Base-by-base conservation (phyloP, 2,113 vertebrate genomes). In the Nymphicus hollandicus region DNA sequence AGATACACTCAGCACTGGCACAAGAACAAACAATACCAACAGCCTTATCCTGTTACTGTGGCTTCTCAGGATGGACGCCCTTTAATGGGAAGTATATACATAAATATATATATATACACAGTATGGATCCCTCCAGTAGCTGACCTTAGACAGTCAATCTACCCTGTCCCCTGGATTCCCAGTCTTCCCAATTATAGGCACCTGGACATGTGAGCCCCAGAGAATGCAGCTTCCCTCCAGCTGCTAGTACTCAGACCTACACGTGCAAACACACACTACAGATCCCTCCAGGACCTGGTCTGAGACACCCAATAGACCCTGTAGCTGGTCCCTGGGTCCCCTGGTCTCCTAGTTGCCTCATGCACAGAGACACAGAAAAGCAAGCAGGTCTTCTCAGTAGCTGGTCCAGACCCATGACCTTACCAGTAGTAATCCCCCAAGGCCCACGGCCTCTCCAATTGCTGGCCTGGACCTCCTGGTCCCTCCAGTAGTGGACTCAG, bases 131-230 rank as follows among this genome's bases (percentile, higher is more conserved):
- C 3, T 18, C 37, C 24, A 33, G 35, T 6, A 89, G 20, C 19
- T 31, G 17, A 29, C 4, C 8, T 55, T 46, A 41, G 39, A 35
- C 22, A 49, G 4, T 20, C 18, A 17, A 6, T 24, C 12, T 50
- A 22, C 31, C 10, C 29, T 56, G 8, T 10, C 1, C 12, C 8
- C 12, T 31, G 33, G 22, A 37, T 2, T 5, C 3, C 7, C 3
- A 2, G 10, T 28, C 24, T 58, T 17, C 15, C 23, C 27, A 53
- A 6, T 6, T 56, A 6, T 11, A 63, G 19, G 2, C 14, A 13
- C 17, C 33, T n/a, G 29, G 56, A 68, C 11, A 24, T 6, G 6
- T 31, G 50, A 63, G 16, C 12, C 22, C 1, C 25, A 41, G 1
- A 65, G 29, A 17, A 61, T 55, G 41, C 52, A 89, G 25, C 11